Base-by-base conservation (phyloP, 2,113 vertebrate genomes). In the Sturnira hondurensis region DNA sequence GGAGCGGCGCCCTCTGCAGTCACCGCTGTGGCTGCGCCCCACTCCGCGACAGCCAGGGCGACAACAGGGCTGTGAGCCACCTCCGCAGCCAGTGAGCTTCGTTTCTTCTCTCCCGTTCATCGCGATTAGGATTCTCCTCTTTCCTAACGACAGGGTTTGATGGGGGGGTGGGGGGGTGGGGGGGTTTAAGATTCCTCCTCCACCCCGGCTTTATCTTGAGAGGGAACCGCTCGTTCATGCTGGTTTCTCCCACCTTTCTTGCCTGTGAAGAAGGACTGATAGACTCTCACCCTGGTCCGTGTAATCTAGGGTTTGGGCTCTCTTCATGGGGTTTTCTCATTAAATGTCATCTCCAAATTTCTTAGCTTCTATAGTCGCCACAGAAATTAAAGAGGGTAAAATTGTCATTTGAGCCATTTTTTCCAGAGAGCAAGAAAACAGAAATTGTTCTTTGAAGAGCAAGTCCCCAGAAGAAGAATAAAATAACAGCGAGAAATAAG, bases 1-100 rank as follows among this genome's bases (percentile, higher is more conserved):
- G 97, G 96, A 96, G 92, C 13, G 1, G 81, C 74, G 95, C 98
- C 95, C 96, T 76, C 97, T 92, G 50, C 74, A 36, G 97, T 98
- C 97, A 83, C 96, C 96, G 97, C 96, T 92, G 94, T 93, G 86
- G 87, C 97, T 95, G 96, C 97, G 54, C 54, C 96, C 95, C 98
- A 96, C 89, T 89, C 84, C 12, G 92, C 70, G 95, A 89, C 97
- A 93, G 97, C 94, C n/a, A 26, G 97, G 77, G 98, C 73, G 97
- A 92, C 28, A 68, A 58, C 95, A 96, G 96, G 96, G 91, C 84
- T 96, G 93, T 1, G 97, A 97, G 92, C 83, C 96, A 96, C 85
- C 91, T 95, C 54, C 83, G 56, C 65, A 52, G 78, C 94, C 91
- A 74, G 56, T 93, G 94, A 82, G 61, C 88, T 74, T 91, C 47